These are phyloP conservation scores for Cairina moschata DNA, from an alignment of 2,113 vertebrate species.

Conservation along the genomic window DNA sequence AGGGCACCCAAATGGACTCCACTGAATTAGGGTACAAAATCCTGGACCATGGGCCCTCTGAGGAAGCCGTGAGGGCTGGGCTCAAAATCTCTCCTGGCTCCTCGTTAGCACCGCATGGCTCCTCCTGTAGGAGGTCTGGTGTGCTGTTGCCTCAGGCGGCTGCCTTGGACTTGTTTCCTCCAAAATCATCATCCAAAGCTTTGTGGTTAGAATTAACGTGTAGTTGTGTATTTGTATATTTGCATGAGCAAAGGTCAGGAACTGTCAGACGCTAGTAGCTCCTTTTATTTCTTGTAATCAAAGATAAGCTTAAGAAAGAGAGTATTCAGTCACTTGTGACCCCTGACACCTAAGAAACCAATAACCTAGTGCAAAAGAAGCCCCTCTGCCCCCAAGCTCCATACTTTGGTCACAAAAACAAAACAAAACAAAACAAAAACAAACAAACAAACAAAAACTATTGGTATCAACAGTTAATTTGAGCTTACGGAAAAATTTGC, in stretches of 20 bases:
- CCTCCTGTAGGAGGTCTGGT: background rate
- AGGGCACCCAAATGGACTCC: background rate
- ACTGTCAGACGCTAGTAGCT: background rate
- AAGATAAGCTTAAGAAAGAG: background rate
- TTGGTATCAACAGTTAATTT: background rate
- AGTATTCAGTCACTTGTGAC: background rate
- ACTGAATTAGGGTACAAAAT: background rate
- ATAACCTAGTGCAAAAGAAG: background rate
- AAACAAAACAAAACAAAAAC: background rate
- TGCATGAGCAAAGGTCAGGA: constrained; percentile 34
- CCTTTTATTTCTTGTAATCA: background rate
- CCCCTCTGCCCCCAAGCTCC: background rate
- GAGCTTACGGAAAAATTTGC: background rate
- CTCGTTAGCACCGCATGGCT: background rate
- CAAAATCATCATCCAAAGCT: constrained; percentile 20
- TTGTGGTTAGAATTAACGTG: background rate
- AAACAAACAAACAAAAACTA: background rate
- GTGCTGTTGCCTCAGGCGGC: background rate
- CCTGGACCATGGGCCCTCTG: background rate
- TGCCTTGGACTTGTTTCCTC: constrained; percentile 8
- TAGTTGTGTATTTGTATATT: constrained; percentile 30
- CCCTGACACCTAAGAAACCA: background rate
- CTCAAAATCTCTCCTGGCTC: background rate
- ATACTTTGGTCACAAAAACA: background rate
- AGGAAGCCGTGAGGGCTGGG: background rate